A percentile compares a stretch with the other conserved stretches of the same genome.
Evolutionary conservation across 2,797 vertebrate species (phyloP).

Genomic region (Propithecus deckenii): DNA sequence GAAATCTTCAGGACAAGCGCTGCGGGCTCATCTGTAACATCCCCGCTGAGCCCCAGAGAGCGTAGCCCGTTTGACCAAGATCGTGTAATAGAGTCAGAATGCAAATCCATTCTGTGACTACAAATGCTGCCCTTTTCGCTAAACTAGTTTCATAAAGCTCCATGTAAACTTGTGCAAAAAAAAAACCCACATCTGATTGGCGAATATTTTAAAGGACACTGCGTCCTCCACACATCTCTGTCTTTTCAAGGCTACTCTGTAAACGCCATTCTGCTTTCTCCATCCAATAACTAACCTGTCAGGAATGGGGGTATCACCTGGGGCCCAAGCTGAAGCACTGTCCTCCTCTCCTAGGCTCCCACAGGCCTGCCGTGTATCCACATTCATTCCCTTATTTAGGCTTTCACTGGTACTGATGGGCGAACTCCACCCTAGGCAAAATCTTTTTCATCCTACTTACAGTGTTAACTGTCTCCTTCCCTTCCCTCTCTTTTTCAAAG

Average conservation of each 20-base stretch:
- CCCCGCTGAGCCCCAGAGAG: neutral
- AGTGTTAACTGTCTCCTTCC: neutral
- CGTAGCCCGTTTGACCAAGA: neutral
- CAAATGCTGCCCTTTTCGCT: neutral
- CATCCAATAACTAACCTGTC: neutral
- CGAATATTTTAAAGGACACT: neutral
- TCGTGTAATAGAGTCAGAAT: neutral
- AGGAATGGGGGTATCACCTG: neutral
- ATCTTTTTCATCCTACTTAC: neutral
- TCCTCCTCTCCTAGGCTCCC: neutral
- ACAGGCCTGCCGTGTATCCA: accelerated
- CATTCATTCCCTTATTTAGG: neutral
- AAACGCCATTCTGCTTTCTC: neutral
- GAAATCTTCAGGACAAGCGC: neutral
- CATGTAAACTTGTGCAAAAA: neutral
- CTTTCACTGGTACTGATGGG: neutral
- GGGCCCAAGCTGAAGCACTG: neutral
- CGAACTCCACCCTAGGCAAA: neutral
- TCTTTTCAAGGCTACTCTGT: neutral
- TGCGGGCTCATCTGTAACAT: neutral
- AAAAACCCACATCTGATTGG: neutral
- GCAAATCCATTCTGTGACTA: neutral
- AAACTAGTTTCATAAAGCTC: neutral
- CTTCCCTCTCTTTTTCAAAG: neutral
- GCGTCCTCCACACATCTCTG: neutral